These are phyloP conservation scores for Acanthosoma haemorrhoidale DNA, from an alignment of 2,888 invertebrate genomes.

Conservation along the genomic window DNA sequence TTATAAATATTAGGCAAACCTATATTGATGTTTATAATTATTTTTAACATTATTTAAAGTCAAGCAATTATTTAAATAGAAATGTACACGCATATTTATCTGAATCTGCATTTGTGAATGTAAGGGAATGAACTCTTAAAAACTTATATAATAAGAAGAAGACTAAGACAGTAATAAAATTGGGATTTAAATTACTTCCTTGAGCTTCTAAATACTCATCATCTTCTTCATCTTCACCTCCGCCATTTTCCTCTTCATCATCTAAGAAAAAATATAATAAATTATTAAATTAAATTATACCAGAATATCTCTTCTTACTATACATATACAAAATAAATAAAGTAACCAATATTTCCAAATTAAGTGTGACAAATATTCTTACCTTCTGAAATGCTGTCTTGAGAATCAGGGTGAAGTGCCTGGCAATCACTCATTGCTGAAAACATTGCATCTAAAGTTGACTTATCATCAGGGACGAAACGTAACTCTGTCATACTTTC, in stretches of 20 bases:
- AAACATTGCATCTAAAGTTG: slow-evolving; percentile 62
- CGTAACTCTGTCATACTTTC: slow-evolving; percentile 63
- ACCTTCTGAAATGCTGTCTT: slow-evolving; percentile 50
- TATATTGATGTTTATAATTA: too few relatives aligned
- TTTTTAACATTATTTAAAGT: too few relatives aligned
- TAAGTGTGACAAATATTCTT: slow-evolving; percentile 34
- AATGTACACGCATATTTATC: too few relatives aligned
- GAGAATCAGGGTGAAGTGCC: slow-evolving; percentile 71
- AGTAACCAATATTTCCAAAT: not conserved
- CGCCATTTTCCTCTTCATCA: slow-evolving; percentile 49
- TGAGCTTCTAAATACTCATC: slow-evolving; percentile 43
- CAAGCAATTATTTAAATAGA: too few relatives aligned
- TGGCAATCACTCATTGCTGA: slow-evolving; percentile 71
- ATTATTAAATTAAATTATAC: too few relatives aligned
- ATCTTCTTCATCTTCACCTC: slow-evolving; percentile 49
- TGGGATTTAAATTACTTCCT: not conserved
- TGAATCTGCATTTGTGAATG: too few relatives aligned
- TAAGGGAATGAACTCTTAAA: too few relatives aligned
- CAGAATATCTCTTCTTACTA: not conserved
- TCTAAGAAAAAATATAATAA: slow-evolving; percentile 39
- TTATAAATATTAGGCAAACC: too few relatives aligned
- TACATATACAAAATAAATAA: not conserved
- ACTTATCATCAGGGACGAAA: slow-evolving; percentile 62
- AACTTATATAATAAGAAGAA: too few relatives aligned
- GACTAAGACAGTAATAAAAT: not conserved